phyloP scores from a whole-genome alignment of 1,140 invertebrate genomes.

The Zaprionus davidi region DNA sequence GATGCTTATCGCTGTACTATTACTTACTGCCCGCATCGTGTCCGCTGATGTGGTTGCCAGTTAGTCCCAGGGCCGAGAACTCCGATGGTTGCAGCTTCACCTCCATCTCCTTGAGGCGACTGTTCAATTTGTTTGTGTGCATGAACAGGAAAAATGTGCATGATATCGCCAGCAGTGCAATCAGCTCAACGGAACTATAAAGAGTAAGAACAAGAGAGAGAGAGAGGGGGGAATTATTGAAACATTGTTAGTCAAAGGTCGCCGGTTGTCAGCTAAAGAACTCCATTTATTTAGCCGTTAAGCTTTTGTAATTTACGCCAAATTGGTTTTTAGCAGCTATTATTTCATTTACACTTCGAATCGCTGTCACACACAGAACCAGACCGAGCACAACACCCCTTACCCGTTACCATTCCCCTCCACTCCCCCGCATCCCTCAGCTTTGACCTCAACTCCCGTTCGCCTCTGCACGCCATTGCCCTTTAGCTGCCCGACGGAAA shows the following conservation, averaged over 20 bases:
- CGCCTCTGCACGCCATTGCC: slow-evolving; percentile 10
- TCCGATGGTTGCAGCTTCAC: slow-evolving; percentile 90
- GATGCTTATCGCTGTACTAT: slow-evolving; percentile 59
- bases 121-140: slow-evolving; percentile 91
- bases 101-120: slow-evolving; percentile 91
- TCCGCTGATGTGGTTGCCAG: slow-evolving; percentile 85
- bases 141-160: slow-evolving; percentile 92
- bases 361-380: slow-evolving; percentile 66
- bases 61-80: slow-evolving; percentile 89
- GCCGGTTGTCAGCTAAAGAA: slow-evolving; percentile 15
- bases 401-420: not conserved
- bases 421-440: not conserved
- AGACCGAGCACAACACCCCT: not conserved
- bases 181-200: slow-evolving; percentile 89
- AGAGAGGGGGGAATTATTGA: slow-evolving; percentile 27
- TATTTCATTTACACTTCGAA: slow-evolving; percentile 79
- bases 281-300: slow-evolving; percentile 54
- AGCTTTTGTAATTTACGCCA: slow-evolving; percentile 79
- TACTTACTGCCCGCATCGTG: slow-evolving; percentile 82
- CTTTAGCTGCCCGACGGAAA: slow-evolving; percentile 35
- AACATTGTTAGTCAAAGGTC: slow-evolving; percentile 63
- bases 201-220: slow-evolving; percentile 41
- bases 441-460: not conserved
- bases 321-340: slow-evolving; percentile 79
- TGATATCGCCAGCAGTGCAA: slow-evolving; percentile 91